These are phyloP conservation scores for Cryptotermes secundus DNA, from an alignment of 1,140 invertebrate species.

Conservation along the genomic window DNA sequence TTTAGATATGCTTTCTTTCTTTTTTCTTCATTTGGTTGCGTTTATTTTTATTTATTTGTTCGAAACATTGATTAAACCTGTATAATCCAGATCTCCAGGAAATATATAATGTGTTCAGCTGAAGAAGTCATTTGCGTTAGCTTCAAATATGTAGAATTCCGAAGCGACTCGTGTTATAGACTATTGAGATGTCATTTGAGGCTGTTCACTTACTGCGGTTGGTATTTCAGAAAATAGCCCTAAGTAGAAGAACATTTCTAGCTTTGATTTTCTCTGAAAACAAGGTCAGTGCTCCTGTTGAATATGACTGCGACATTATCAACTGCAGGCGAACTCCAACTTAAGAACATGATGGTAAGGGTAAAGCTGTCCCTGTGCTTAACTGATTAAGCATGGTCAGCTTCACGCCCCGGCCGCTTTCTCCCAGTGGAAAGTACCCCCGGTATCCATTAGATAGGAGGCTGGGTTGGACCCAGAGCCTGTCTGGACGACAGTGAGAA, in stretches of 20 bases:
- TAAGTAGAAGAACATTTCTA: not conserved
- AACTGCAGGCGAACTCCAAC: too few species aligned
- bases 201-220: not conserved
- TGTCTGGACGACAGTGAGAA: too few species aligned
- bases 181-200: not conserved
- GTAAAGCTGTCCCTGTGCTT: too few species aligned
- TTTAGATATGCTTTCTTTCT: not conserved
- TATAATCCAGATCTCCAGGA: not conserved
- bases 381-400: too few species aligned
- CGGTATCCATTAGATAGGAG: too few species aligned
- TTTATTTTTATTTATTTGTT: not conserved
- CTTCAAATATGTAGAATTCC: not conserved
- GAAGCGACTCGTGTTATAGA: not conserved
- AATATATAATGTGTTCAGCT: not conserved
- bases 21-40: not conserved
- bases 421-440: too few species aligned
- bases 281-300: not conserved
- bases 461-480: too few species aligned
- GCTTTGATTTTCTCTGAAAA: not conserved
- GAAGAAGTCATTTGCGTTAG: not conserved
- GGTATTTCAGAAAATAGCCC: not conserved
- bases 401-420: too few species aligned
- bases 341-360: too few species aligned
- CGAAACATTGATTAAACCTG: not conserved
- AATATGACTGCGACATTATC: too few species aligned